Evolutionary conservation across 1,140 invertebrate genomes (phyloP).

Genomic region (Telenomus remus): DNA sequence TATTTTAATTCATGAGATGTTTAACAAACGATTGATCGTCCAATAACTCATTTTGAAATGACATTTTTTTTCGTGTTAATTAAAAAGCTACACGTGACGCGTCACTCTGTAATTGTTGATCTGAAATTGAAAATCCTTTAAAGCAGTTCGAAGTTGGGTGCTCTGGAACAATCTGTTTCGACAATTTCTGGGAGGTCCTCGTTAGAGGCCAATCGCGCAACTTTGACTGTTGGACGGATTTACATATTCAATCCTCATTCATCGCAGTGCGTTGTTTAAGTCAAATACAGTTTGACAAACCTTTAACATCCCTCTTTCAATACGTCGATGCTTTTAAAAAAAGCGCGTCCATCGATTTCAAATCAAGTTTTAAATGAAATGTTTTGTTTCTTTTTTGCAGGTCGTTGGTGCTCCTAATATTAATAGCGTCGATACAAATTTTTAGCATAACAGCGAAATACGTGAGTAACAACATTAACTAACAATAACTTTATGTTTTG

Average conservation of each 20-base stretch:
- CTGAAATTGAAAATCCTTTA: conserved; percentile 29
- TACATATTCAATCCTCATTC: conserved; percentile 39
- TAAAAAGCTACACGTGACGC: conserved; percentile 7
- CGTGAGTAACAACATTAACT: conserved; percentile 42
- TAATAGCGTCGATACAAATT: conserved; percentile 65
- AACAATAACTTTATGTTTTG: conserved; percentile 1
- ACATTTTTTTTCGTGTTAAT: too few species aligned
- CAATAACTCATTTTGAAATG: too few species aligned
- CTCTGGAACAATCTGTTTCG: conserved; percentile 26
- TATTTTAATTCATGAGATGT: too few species aligned
- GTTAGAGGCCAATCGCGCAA: conserved; percentile 19
- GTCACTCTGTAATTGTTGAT: conserved; percentile 31
- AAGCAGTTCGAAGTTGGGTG: not conserved
- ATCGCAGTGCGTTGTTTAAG: conserved; percentile 22
- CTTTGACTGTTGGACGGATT: conserved; percentile 27
- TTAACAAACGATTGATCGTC: too few species aligned
- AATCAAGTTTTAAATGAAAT: conserved; percentile 2
- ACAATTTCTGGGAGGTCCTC: conserved; percentile 42
- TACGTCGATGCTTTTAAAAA: conserved; percentile 5
- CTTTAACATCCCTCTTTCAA: conserved; percentile 11
- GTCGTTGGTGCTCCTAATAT: conserved; percentile 73
- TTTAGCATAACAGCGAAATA: conserved; percentile 65
- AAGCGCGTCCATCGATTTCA: too few species aligned
- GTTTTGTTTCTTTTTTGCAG: conserved; percentile 62
- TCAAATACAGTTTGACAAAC: conserved; percentile 36